Conservation (phyloP, 2,113 vertebrate species). For the Pelusios castaneus region DNA sequence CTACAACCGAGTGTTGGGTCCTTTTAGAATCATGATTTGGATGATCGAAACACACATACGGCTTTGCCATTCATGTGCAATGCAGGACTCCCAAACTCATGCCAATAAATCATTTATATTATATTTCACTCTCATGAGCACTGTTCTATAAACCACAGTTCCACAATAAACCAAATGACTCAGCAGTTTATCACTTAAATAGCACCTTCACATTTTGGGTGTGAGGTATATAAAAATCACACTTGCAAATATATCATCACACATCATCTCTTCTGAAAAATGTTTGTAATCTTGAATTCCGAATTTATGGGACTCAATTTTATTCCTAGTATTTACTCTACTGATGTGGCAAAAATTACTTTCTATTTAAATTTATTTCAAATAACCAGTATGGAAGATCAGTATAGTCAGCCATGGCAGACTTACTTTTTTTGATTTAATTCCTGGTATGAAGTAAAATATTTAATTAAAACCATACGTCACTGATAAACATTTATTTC, state of each 20-base stretch:
- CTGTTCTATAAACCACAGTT: background rate
- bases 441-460: slow-evolving; percentile 26
- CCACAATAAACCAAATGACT: too few relatives aligned
- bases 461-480: slow-evolving; percentile 42
- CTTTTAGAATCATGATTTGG: background rate
- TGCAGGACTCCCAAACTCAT: background rate
- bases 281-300: background rate
- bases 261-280: background rate
- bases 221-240: fast-evolving
- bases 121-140: background rate
- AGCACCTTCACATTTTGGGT: fast-evolving
- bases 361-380: background rate
- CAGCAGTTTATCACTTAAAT: background rate
- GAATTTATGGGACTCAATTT: fast-evolving
- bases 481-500: slow-evolving; percentile 62
- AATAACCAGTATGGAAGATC: background rate
- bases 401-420: background rate
- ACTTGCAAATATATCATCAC: fast-evolving
- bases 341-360: background rate
- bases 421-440: background rate
- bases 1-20: background rate
- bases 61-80: background rate
- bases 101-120: background rate
- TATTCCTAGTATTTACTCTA: fast-evolving
- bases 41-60: background rate